A percentile compares a stretch with the other conserved stretches of the same genome.
These are phyloP conservation scores for Autographa pulchrina DNA, from an alignment of 2,888 invertebrate genomes.

Conservation along the genomic window DNA sequence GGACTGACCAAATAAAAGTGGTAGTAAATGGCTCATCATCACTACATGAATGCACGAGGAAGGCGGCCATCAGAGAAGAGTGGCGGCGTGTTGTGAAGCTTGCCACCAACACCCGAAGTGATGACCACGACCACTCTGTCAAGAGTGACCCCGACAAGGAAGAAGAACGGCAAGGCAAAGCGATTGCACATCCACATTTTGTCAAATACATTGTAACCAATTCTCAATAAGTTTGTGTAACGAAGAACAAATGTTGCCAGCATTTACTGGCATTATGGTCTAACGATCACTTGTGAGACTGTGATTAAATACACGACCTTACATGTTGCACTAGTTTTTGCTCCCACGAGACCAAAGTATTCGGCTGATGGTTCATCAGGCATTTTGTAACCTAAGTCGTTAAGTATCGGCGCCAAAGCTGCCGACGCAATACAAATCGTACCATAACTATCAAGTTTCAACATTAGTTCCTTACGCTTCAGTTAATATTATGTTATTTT, in stretches of 20 bases:
- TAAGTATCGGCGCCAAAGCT: constrained; percentile 32
- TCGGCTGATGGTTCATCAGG: neutral
- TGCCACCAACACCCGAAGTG: no score
- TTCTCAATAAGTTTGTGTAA: neutral
- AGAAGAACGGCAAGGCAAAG: neutral
- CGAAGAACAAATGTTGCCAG: neutral
- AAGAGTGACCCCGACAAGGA: no score
- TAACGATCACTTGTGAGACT: neutral
- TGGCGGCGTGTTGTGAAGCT: no score
- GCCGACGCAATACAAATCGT: constrained; percentile 16
- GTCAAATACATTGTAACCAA: neutral
- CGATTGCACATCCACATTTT: neutral
- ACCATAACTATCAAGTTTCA: constrained; percentile 49
- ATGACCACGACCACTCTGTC: no score
- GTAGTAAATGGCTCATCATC: no score
- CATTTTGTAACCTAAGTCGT: constrained; percentile 3
- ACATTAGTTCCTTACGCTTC: constrained; percentile 42
- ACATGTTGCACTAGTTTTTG: neutral
- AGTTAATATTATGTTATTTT: constrained; percentile 43
- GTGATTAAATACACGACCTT: neutral
- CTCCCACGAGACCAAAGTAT: neutral
- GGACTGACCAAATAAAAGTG: no score
- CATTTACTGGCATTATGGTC: no score
- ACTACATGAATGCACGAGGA: no score
- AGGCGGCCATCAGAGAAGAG: no score